Percentiles rank a stretch among this genome's conserved stretches.
These are phyloP conservation scores for Drosophila ochracea DNA, from an alignment of 2,888 invertebrate genomes.

Conservation along the genomic window DNA sequence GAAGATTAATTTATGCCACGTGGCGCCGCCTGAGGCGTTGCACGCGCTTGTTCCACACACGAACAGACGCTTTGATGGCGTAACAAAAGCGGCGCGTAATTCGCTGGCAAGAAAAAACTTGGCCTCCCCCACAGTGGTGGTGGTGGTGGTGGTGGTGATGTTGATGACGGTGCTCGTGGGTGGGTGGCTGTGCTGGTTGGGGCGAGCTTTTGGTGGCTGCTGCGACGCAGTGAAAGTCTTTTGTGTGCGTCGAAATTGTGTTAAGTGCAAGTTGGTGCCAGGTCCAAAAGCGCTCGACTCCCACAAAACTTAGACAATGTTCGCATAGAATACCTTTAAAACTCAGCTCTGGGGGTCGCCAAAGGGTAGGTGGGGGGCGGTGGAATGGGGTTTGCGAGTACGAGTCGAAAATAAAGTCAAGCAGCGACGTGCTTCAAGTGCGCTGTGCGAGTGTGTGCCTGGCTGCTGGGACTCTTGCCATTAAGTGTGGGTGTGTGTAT, in stretches of 20 bases:
- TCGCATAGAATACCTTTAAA: slow-evolving; percentile 72
- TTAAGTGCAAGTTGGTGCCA: slow-evolving; percentile 78
- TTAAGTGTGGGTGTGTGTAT: slow-evolving; percentile 24
- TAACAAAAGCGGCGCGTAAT: slow-evolving; percentile 68
- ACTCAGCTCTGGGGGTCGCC: slow-evolving; percentile 20
- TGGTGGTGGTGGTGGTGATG: slow-evolving; percentile 6
- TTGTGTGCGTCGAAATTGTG: slow-evolving; percentile 77
- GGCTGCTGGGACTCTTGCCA: slow-evolving; percentile 52
- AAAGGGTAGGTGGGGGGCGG: background rate
- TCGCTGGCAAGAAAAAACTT: slow-evolving; percentile 35
- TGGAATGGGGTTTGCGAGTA: slow-evolving; percentile 2
- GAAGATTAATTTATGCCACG: slow-evolving; percentile 75
- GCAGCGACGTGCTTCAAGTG: slow-evolving; percentile 78
- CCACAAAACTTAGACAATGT: slow-evolving; percentile 62
- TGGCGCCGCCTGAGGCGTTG: slow-evolving; percentile 63
- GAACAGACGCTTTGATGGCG: slow-evolving; percentile 58
- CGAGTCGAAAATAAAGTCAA: slow-evolving; percentile 79
- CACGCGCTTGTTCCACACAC: slow-evolving; percentile 56
- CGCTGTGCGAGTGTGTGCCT: slow-evolving; percentile 43
- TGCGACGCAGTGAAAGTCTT: slow-evolving; percentile 75
- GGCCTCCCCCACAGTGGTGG: slow-evolving; percentile 19
- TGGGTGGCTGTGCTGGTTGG: slow-evolving; percentile 11
- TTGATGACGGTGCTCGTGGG: slow-evolving; percentile 10
- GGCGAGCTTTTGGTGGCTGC: slow-evolving; percentile 21
- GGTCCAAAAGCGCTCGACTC: slow-evolving; percentile 31